These are phyloP conservation scores for Pardalotus punctatus DNA, from an alignment of 2,113 vertebrate genomes.

Conservation along the genomic window DNA sequence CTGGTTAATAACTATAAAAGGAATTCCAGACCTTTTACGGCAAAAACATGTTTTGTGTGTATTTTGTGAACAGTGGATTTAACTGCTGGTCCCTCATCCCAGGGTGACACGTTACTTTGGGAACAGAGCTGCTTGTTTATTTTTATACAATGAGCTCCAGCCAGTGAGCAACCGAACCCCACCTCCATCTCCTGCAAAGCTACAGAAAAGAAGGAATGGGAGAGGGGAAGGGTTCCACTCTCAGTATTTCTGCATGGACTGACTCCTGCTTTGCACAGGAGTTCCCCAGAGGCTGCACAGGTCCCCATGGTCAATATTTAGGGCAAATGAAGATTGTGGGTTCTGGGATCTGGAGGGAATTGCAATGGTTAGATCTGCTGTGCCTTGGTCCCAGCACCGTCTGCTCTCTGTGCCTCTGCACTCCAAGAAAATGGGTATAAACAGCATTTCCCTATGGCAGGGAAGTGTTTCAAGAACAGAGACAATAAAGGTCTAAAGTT, in stretches of 20 bases:
- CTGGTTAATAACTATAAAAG: neutral
- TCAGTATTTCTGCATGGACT: neutral
- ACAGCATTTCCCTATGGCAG: neutral
- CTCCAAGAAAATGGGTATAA: neutral
- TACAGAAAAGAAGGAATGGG: neutral
- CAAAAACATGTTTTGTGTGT: neutral
- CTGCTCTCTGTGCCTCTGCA: neutral
- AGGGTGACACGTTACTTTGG: neutral
- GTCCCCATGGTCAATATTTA: neutral
- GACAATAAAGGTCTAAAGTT: neutral
- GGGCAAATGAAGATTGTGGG: neutral
- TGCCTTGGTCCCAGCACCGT: fast-evolving
- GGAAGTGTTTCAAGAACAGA: neutral
- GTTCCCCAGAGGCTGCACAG: neutral
- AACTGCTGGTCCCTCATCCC: neutral
- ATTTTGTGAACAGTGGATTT: neutral
- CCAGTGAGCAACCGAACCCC: neutral
- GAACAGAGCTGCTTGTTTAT: neutral
- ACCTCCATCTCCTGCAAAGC: neutral
- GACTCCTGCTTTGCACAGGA: neutral
- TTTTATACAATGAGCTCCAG: neutral
- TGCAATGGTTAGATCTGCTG: neutral
- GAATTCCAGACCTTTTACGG: neutral
- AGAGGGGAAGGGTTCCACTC: neutral
- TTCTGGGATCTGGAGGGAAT: neutral